Evolutionary conservation across 2,113 vertebrate genomes (phyloP), one percentile per base, ranked within the genome.

Genomic region (Notechis scutatus): DNA sequence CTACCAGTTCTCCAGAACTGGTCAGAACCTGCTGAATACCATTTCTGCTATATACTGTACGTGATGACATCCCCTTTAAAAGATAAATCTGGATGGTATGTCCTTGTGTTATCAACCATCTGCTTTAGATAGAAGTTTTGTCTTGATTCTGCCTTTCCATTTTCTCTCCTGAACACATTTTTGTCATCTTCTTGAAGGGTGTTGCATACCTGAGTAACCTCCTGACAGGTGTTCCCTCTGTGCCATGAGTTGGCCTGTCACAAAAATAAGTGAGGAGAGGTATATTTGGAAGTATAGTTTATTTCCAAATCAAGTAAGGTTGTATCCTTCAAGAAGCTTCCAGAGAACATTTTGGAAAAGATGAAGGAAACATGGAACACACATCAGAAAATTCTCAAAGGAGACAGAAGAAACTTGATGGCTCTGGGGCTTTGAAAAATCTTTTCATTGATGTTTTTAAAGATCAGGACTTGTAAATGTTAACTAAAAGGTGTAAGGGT

Each of bases 161-260:
- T 29, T 5, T 45, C 34, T 39, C 8, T 54, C 52, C n/a, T 18
- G 20, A 47, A 85, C 20, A 85, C 42, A 59, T 39, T 57, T 59
- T 69, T 90, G 92, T 90, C 74, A 87, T 86, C 54, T 90, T 52
- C 42, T 61, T 45, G 92, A 93, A 61, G 23, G 74, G 26, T 90
- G 74, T 87, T 93, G 50, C 52, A 93, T 64, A 61, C 74, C 29
- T 54, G 42, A 93, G 9, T 64, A 64, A 90, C 14, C n/a, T 93
- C 29, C 56, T 90, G 92, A 93, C 56, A 90, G 92, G 74, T 34
- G 20, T 21, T 86, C 88, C 74, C 81, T 64, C 88, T 93, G n/a
- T 50, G 74, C 56, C 74, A 86, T 15, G 74, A 34, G 59, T 57
- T 90, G 74, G 45, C 74, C 88, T 90, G 92, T 93, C 88, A 93